phyloP scores from a whole-genome alignment of 2,888 invertebrate species.

The Iselma pallidipennis region DNA sequence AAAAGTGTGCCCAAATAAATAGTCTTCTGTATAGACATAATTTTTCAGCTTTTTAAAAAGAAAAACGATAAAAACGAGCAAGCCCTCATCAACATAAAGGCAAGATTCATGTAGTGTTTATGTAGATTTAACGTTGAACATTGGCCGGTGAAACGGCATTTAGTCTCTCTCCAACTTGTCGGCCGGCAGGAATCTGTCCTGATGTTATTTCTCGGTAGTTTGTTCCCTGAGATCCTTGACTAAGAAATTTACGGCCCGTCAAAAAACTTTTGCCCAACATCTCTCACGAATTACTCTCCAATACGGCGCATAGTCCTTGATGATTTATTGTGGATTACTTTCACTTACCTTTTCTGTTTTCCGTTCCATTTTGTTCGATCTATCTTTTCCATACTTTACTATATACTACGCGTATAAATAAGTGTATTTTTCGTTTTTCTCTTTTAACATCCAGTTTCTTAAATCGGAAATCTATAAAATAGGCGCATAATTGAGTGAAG shows the following conservation, averaged over 20 bases:
- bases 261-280: constrained; percentile 2
- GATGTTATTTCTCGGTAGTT: neutral
- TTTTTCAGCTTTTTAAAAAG: neutral
- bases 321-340: constrained; percentile 18
- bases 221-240: neutral
- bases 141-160: neutral
- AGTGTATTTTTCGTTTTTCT: too few relatives aligned
- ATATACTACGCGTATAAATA: too few relatives aligned
- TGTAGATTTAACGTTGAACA: constrained; percentile 3
- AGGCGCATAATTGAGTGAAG: neutral
- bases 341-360: constrained; percentile 16
- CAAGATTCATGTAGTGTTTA: constrained; percentile 1
- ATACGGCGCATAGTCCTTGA: neutral
- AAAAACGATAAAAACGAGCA: neutral
- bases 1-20: too few relatives aligned
- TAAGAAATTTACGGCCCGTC: neutral
- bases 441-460: too few relatives aligned
- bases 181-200: neutral
- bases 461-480: neutral
- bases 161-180: neutral
- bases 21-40: neutral
- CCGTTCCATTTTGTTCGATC: constrained; percentile 6
- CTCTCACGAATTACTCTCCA: neutral
- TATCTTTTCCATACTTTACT: neutral
- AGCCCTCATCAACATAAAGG: neutral